Percentiles rank a stretch among this genome's conserved stretches.
Evolutionary conservation across 2,113 vertebrate species (phyloP).

Genomic region (Haliaeetus leucogaster): DNA sequence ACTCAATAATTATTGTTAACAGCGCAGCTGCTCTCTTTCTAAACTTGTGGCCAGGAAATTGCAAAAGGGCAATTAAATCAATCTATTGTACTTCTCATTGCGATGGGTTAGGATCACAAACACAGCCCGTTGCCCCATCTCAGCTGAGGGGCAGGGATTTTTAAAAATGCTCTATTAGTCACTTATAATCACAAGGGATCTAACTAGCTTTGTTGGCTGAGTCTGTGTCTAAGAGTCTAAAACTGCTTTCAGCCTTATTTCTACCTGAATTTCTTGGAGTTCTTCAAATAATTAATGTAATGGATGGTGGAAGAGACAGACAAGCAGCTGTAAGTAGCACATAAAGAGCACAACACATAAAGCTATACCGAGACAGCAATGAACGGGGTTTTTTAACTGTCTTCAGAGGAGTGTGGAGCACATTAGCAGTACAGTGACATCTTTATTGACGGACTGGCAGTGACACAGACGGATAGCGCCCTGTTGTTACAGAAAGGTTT

Average conservation of each 20-base stretch:
- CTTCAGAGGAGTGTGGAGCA: not conserved
- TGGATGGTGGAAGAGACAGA: not conserved
- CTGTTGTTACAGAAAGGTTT: not conserved
- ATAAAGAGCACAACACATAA: not conserved
- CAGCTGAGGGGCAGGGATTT: not conserved
- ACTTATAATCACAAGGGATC: fast-evolving
- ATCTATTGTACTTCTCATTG: not conserved
- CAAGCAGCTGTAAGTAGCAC: not conserved
- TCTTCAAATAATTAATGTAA: not conserved
- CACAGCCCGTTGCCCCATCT: not conserved
- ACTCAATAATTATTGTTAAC: not conserved
- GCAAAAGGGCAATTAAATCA: not conserved
- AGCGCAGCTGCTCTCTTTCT: not conserved
- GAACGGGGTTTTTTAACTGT: fast-evolving
- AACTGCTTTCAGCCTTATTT: not conserved
- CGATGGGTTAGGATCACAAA: fast-evolving
- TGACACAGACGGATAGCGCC: not conserved
- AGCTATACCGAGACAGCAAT: fast-evolving
- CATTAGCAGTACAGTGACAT: not conserved
- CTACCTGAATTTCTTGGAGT: not conserved
- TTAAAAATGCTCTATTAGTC: not conserved
- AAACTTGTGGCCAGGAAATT: not conserved
- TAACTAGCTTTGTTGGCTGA: no score
- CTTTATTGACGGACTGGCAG: not conserved
- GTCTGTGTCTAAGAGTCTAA: not conserved